Evolutionary conservation across 2,888 invertebrate species (phyloP).

Genomic region (Acheta domesticus): DNA sequence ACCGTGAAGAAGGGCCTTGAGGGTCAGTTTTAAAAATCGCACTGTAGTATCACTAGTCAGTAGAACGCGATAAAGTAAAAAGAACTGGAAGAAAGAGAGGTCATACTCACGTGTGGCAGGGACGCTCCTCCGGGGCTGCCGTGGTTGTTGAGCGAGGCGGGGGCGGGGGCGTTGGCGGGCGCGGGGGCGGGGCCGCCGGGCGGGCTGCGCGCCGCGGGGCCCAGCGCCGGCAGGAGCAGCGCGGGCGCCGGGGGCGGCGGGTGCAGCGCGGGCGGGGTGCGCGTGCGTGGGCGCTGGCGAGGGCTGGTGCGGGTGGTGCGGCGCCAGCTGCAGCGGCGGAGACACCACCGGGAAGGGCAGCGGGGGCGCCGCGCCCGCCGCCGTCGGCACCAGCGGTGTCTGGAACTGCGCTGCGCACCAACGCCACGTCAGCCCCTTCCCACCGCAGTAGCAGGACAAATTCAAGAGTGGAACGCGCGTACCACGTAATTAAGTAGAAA

Average conservation of each 20-base stretch:
- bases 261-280: conserved; percentile 20
- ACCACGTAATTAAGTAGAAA: too few species aligned
- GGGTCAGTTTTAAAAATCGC: too few species aligned
- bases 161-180: not conserved
- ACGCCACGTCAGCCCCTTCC: not conserved
- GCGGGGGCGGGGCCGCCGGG: not conserved
- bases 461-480: too few species aligned
- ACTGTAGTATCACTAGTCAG: too few species aligned
- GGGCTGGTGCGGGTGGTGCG: not conserved
- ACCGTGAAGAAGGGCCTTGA: too few species aligned
- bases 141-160: not conserved
- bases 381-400: conserved; percentile 50
- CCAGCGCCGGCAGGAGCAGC: not conserved
- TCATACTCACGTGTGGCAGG: too few species aligned
- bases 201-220: not conserved
- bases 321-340: conserved; percentile 30
- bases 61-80: too few species aligned
- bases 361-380: conserved; percentile 34
- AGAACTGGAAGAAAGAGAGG: too few species aligned
- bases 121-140: not conserved
- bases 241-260: conserved; percentile 18
- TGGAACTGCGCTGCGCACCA: conserved; percentile 63
- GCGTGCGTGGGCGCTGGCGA: not conserved
- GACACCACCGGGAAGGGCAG: conserved; percentile 27
- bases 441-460: not conserved